Evolutionary conservation across 2,888 invertebrate genomes (phyloP), one percentile per base, ranked within the genome.

Genomic region (Drosophila flavopinicola): DNA sequence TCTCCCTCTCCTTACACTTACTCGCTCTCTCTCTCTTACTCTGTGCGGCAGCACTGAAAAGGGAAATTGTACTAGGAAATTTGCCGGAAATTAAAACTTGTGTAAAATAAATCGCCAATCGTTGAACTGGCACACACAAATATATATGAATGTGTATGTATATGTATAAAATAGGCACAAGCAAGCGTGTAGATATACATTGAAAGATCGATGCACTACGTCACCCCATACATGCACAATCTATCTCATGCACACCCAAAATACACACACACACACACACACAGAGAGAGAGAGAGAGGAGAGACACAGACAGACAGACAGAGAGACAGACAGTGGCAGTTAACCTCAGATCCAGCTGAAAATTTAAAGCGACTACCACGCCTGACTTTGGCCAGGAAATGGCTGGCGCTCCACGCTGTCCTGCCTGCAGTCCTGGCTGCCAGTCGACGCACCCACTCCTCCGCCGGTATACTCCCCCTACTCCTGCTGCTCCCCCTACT

Each of bases 81-180:
- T 88, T 83, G 75, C 89, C 88, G 88, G 88, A 88, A 88, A 88
- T 88, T 88, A 88, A 88, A 88, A 88, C 88, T 88, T 88, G 78
- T 83, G 87, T 78, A 88, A 86, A 88, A 89, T 88, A 89, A 88
- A 88, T 88, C 84, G 87, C 75, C 84, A 87, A 69, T 77, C 63
- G 87, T 80, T 64, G 48, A 80, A 71, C 63, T 70, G 44, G 48
- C 42, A 56, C 47, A 58, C 20, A 56, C 42, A 52, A 17, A 66
- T 45, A 51, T 35, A 68, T n/a, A n/a, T n/a, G n/a, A n/a, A n/a
- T n/a, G n/a, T n/a, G n/a, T n/a, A n/a, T n/a, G n/a, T n/a, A n/a
- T n/a, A n/a, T n/a, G n/a, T n/a, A n/a, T n/a, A n/a, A n/a, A n/a
- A n/a, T 56, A 59, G 42, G 39, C 45, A 44, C 32, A 48, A n/a